Conservation (phyloP, 2,797 vertebrate genomes). For the Rhyacichthys aspro region DNA sequence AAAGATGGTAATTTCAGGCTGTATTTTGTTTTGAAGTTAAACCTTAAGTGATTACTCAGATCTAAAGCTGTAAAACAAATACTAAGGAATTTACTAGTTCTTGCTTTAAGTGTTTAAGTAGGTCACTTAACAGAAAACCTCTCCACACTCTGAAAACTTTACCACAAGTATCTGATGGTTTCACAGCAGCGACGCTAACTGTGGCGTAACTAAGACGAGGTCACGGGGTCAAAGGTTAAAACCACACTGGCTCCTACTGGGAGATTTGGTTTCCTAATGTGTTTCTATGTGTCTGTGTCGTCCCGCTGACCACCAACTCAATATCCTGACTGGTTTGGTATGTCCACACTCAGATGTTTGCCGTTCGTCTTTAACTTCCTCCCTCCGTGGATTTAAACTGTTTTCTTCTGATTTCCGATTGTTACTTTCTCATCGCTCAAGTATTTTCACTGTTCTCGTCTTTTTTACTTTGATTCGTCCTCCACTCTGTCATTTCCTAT, state of each 20-base stretch:
- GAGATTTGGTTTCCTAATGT: conserved; percentile 76
- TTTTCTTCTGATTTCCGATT: not conserved
- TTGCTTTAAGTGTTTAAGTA: conserved; percentile 15
- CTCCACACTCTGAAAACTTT: conserved; percentile 49
- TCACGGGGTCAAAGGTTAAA: conserved; percentile 79
- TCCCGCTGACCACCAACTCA: conserved; percentile 62
- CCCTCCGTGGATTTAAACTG: not conserved
- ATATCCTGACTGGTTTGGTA: conserved; percentile 68
- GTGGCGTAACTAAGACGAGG: conserved; percentile 72
- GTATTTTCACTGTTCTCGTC: not conserved
- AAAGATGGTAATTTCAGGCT: too few relatives aligned
- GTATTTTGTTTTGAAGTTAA: too few relatives aligned
- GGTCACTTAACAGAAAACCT: conserved; percentile 29
- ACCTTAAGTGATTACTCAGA: too few relatives aligned
- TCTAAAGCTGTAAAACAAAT: not conserved
- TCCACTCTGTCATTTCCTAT: not conserved
- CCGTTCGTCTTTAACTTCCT: conserved; percentile 7
- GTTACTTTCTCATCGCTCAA: too few relatives aligned
- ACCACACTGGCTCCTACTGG: conserved; percentile 77
- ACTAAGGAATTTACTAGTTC: not conserved
- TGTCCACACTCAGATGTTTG: conserved; percentile 49
- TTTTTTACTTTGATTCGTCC: not conserved
- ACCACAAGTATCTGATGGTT: conserved; percentile 70
- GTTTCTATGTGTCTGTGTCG: conserved; percentile 46
- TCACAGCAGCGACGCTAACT: conserved; percentile 58